phyloP scores from a whole-genome alignment of 2,113 vertebrate genomes.

The Zonotrichia leucophrys region DNA sequence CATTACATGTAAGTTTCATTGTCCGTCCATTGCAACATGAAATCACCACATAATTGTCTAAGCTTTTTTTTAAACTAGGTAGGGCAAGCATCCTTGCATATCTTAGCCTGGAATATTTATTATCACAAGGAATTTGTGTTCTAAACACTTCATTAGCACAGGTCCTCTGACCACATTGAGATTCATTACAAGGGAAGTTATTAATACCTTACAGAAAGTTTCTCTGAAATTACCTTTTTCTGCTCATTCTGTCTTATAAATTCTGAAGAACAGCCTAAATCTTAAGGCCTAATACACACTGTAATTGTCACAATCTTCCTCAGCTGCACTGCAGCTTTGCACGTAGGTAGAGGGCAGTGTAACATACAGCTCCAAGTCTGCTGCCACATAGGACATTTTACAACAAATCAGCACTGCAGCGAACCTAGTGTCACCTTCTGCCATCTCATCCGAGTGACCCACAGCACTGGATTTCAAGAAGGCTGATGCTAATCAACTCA shows the following conservation, averaged over 20 bases:
- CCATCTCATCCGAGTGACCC: neutral
- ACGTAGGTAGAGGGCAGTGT: neutral
- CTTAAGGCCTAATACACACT: neutral
- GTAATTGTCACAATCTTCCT: neutral
- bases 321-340: neutral
- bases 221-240: neutral
- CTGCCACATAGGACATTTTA: neutral
- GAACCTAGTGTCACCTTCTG: neutral
- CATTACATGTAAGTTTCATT: neutral
- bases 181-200: neutral
- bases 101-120: neutral
- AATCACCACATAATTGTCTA: neutral
- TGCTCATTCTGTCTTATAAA: neutral
- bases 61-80: neutral
- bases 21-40: neutral
- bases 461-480: neutral
- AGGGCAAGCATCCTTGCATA: neutral
- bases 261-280: neutral
- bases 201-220: neutral
- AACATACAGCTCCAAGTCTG: neutral
- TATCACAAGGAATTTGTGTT: neutral
- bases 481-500: neutral
- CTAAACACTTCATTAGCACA: neutral
- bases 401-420: neutral
- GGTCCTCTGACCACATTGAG: neutral